Percentiles rank a stretch among this genome's conserved stretches.
Conservation (phyloP, 2,113 vertebrate genomes). For the Tyrannus savana region DNA sequence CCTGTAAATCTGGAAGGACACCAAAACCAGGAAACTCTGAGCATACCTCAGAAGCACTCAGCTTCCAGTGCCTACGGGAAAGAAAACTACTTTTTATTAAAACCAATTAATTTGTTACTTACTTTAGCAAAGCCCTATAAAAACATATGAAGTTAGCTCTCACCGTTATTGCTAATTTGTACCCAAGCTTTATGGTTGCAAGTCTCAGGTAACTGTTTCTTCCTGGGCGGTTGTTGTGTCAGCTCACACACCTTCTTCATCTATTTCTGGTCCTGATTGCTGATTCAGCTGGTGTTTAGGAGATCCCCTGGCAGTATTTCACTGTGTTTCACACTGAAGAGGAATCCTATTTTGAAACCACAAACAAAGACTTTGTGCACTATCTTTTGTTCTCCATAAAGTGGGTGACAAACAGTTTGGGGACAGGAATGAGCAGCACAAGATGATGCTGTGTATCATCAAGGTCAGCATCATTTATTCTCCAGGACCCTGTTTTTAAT, state of each 20-base stretch:
- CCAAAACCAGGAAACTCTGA: background rate
- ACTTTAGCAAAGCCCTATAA: background rate
- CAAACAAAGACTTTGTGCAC: rapidly evolving
- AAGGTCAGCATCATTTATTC: background rate
- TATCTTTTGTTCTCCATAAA: background rate
- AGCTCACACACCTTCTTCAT: background rate
- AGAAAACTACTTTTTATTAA: background rate
- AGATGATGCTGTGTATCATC: background rate
- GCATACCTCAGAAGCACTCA: background rate
- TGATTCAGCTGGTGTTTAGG: background rate
- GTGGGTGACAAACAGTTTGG: background rate
- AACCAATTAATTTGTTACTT: background rate
- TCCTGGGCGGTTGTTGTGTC: background rate
- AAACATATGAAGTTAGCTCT: background rate
- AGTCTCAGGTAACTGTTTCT: background rate
- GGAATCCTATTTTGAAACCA: background rate
- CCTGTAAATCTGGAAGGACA: background rate
- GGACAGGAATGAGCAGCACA: background rate
- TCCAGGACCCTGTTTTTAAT: background rate
- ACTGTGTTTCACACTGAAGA: background rate
- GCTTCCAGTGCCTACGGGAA: background rate
- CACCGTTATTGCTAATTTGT: background rate
- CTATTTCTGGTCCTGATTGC: background rate
- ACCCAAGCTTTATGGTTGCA: background rate
- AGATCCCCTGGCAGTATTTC: background rate